phyloP scores from a whole-genome alignment of 2,888 invertebrate species.

The Nezara viridula region DNA sequence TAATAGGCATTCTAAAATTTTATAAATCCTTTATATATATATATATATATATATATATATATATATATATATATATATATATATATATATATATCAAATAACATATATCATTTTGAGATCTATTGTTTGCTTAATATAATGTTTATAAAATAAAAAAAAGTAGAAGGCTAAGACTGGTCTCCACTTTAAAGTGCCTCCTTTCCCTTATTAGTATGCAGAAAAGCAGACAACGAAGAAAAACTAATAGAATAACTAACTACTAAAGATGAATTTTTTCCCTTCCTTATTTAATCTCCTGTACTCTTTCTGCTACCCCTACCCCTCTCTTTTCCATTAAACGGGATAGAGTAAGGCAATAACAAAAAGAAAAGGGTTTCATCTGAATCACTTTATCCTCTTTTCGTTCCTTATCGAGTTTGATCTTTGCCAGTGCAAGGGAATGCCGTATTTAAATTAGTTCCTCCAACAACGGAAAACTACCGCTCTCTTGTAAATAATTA shows the following conservation, averaged over 20 bases:
- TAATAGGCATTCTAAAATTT: too few species aligned
- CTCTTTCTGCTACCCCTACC: not conserved
- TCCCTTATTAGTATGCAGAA: conserved; percentile 17
- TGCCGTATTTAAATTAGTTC: not conserved
- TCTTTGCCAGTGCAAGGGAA: not conserved
- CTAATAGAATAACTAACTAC: conserved; percentile 28
- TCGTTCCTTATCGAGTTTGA: not conserved
- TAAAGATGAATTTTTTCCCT: conserved; percentile 35
- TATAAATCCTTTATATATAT: not conserved
- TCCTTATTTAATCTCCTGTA: conserved; percentile 23
- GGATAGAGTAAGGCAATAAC: not conserved
- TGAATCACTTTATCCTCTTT: not conserved
- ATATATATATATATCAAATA: too few species aligned
- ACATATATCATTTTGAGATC: not conserved
- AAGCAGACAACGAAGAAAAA: conserved; percentile 18
- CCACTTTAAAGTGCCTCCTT: not conserved
- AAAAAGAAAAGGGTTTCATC: not conserved
- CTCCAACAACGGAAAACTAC: not conserved
- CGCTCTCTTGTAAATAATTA: not conserved
- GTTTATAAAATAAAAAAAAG: not conserved
- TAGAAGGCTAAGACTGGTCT: not conserved
- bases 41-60: too few species aligned
- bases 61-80: too few species aligned
- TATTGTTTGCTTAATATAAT: not conserved
- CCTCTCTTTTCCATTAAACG: conserved; percentile 1